These are phyloP conservation scores for Drosophila carrolli DNA, from an alignment of 1,140 invertebrate genomes.

Conservation along the genomic window DNA sequence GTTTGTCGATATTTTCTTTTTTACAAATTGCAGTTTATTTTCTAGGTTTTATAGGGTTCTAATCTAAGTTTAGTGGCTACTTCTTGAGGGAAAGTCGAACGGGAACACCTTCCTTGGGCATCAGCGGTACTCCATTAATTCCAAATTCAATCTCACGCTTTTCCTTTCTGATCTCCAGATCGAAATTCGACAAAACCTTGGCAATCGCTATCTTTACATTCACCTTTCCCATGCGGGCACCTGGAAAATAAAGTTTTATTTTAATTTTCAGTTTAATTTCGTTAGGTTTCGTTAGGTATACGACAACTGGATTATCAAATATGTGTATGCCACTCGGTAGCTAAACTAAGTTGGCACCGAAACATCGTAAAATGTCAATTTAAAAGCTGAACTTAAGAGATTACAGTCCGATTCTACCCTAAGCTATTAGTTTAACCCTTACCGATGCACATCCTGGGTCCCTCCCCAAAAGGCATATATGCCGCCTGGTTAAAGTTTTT, in stretches of 20 bases:
- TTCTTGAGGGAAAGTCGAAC: conserved; percentile 41
- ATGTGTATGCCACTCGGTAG: no score
- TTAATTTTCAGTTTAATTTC: no score
- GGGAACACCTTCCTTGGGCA: conserved; percentile 54
- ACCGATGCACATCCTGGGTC: conserved; percentile 89
- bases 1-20: conserved; percentile 12
- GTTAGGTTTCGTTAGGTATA: no score
- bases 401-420: no score
- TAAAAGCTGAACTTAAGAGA: no score
- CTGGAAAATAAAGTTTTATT: conserved; percentile 14
- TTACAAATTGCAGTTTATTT: conserved; percentile 8
- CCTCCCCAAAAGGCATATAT: conserved; percentile 89
- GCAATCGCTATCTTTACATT: conserved; percentile 70
- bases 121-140: conserved; percentile 44
- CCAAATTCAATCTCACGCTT: conserved; percentile 54
- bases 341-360: no score
- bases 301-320: no score
- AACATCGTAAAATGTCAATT: no score
- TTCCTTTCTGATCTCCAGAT: conserved; percentile 42
- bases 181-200: conserved; percentile 67
- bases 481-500: conserved; percentile 71
- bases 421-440: conserved; percentile 9
- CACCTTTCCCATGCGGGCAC: conserved; percentile 69
- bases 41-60: background rate
- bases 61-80: background rate